phyloP scores from a whole-genome alignment of 2,113 vertebrate species.

The Pollachius pollachius region DNA sequence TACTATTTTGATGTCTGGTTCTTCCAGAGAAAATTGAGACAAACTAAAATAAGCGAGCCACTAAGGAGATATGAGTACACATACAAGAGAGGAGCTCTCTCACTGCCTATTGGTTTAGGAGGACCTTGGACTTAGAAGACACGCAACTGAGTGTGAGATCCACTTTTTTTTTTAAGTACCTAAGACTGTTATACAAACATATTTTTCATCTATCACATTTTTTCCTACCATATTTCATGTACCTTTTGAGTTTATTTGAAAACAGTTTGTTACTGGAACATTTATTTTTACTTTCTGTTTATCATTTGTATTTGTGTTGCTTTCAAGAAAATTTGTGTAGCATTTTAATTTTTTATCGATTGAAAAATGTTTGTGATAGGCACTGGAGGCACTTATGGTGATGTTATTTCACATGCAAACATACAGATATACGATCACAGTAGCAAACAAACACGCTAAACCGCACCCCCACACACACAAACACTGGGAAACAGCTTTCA shows the following conservation, averaged over 20 bases:
- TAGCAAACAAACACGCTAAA: no score
- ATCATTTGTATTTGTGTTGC: constrained; percentile 27
- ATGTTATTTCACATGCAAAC: not conserved
- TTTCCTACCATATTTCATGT: constrained; percentile 48
- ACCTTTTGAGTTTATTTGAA: constrained; percentile 23
- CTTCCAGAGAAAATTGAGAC: no score
- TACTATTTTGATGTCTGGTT: constrained; percentile 10
- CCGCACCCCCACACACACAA: no score
- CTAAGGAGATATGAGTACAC: no score
- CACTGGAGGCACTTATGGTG: constrained; percentile 39
- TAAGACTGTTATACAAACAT: not conserved
- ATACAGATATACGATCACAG: no score
- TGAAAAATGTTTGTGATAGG: constrained; percentile 7
- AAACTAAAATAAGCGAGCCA: no score
- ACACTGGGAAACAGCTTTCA: constrained; percentile 28
- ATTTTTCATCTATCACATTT: not conserved
- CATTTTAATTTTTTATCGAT: constrained; percentile 25
- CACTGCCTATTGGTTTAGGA: no score
- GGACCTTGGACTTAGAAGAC: no score
- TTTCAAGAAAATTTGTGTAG: constrained; percentile 32
- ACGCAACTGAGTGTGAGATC: not conserved
- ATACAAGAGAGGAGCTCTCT: no score
- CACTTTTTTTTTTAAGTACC: not conserved
- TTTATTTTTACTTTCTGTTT: constrained; percentile 40
- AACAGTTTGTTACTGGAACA: not conserved